Conservation (phyloP, 2,888 invertebrate species). For the Epirrhoe tristata region DNA sequence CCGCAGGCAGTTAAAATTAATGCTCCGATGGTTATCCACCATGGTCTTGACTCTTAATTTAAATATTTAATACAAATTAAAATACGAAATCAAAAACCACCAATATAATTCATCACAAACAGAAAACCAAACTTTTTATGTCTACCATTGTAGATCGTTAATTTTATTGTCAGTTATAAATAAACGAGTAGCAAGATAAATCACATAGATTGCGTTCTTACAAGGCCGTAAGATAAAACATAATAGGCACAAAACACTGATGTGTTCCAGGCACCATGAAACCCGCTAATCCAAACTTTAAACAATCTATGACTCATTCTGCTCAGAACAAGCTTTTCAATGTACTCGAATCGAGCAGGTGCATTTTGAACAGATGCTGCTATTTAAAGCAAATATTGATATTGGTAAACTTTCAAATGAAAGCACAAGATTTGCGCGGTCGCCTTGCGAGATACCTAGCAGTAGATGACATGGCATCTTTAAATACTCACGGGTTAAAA, state of each 20-base stretch:
- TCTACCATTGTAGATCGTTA: conserved; percentile 55
- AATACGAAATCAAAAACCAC: conserved; percentile 44
- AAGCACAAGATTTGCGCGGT: conserved; percentile 46
- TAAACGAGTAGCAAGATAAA: conserved; percentile 59
- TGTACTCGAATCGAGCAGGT: conserved; percentile 19
- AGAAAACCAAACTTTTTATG: conserved; percentile 54
- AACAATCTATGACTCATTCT: conserved; percentile 21
- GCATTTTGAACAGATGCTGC: conserved; percentile 13
- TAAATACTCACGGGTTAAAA: conserved; percentile 32
- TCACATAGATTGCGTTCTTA: conserved; percentile 49
- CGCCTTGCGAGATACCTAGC: conserved; percentile 38
- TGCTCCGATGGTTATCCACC: conserved; percentile 41
- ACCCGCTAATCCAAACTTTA: conserved; percentile 22
- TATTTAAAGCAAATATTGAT: conserved; percentile 35
- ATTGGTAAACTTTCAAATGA: conserved; percentile 40
- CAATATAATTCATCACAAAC: conserved; percentile 47
- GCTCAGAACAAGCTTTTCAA: conserved; percentile 24
- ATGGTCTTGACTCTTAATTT: conserved; percentile 39
- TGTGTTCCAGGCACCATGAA: conserved; percentile 46
- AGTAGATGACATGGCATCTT: conserved; percentile 5
- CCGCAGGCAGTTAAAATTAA: conserved; percentile 48
- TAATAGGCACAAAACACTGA: conserved; percentile 50
- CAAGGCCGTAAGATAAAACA: conserved; percentile 51
- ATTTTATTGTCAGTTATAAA: conserved; percentile 62
- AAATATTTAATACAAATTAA: conserved; percentile 44